Percentiles rank a stretch among this genome's conserved stretches.
phyloP scores from a whole-genome alignment of 2,888 invertebrate genomes.

The Abrostola tripartita region DNA sequence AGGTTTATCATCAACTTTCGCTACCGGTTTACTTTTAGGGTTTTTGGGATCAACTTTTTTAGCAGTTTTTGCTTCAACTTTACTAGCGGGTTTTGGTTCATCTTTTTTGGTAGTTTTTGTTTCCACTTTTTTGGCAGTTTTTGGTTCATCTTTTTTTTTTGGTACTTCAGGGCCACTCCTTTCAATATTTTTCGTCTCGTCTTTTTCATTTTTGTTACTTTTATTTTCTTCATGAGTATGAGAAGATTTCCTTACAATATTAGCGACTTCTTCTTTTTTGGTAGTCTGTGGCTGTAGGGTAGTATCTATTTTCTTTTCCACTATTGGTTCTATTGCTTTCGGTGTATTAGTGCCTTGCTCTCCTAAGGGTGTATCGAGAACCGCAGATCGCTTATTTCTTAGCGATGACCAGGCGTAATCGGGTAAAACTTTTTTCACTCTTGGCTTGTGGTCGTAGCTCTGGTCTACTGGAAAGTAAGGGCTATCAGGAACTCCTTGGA shows the following conservation, averaged over 20 bases:
- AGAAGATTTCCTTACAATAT: neutral
- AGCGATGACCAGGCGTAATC: constrained; percentile 50
- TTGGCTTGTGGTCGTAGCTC: constrained; percentile 53
- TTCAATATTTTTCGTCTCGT: constrained; percentile 9
- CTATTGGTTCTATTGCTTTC: neutral
- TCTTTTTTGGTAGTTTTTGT: constrained; percentile 15
- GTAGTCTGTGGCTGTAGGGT: neutral
- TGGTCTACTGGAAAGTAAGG: constrained; percentile 63
- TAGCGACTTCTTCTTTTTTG: neutral
- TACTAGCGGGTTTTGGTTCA: constrained; percentile 3
- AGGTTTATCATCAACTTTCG: neutral
- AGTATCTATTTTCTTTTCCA: constrained; percentile 3
- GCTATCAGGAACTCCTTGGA: constrained; percentile 62
- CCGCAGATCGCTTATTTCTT: constrained; percentile 61
- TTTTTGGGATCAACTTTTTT: constrained; percentile 1
- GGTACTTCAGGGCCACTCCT: neutral
- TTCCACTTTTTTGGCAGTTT: constrained; percentile 13
- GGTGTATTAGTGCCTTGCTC: neutral
- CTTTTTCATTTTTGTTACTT: neutral
- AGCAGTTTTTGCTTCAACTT: constrained; percentile 1
- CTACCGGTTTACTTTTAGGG: neutral
- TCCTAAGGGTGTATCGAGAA: neutral
- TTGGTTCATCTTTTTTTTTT: neutral
- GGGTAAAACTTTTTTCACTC: constrained; percentile 70
- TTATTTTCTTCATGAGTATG: neutral